Conservation (phyloP, 2,113 vertebrate genomes). For the Phrynosoma blainvillii region DNA sequence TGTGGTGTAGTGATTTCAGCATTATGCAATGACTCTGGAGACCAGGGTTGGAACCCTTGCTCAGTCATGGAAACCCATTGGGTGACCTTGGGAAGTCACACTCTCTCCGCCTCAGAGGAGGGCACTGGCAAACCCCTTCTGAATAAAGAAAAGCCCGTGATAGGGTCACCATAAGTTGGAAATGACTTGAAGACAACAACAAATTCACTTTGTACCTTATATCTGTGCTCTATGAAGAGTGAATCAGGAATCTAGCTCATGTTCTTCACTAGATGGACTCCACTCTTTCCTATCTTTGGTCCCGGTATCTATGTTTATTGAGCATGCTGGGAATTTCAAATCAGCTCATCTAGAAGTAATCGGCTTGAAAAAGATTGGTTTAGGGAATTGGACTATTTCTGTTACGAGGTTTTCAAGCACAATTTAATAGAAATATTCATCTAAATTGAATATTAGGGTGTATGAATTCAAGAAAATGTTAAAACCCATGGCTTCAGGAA, state of each 20-base stretch:
- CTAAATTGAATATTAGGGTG: not conserved
- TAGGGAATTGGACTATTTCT: not conserved
- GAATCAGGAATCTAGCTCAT: not conserved
- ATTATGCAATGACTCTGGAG: too few species aligned
- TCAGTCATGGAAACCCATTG: too few species aligned
- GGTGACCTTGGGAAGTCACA: too few species aligned
- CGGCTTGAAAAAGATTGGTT: not conserved
- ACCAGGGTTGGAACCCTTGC: too few species aligned
- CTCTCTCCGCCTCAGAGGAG: too few species aligned
- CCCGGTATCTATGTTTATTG: not conserved
- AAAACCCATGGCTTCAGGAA: constrained; percentile 10
- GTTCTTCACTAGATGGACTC: not conserved
- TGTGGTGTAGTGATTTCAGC: too few species aligned
- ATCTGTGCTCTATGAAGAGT: not conserved
- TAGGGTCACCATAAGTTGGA: too few species aligned
- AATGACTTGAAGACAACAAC: too few species aligned
- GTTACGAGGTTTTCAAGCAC: not conserved
- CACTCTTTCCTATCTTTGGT: not conserved
- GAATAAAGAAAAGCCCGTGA: too few species aligned
- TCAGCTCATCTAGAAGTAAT: not conserved
- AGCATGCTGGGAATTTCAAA: not conserved
- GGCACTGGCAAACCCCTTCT: too few species aligned
- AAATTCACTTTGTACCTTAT: too few species aligned
- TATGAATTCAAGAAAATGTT: not conserved
- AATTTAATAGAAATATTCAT: constrained; percentile 5